Evolutionary conservation across 92 coral and sea anemone species (phyloP).

Genomic region (Heliopora coerulea): DNA sequence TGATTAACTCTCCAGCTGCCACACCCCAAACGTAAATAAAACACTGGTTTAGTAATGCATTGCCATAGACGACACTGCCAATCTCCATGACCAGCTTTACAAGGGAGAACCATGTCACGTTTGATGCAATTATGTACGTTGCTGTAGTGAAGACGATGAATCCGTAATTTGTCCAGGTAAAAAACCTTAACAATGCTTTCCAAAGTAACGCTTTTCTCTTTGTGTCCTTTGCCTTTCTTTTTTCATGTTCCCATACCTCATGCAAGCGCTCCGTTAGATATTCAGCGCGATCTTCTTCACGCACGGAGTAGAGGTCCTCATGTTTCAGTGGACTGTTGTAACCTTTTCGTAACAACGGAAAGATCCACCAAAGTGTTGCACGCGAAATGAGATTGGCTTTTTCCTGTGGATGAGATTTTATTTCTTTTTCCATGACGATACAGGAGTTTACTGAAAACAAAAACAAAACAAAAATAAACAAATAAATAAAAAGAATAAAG

Average conservation of each 20-base stretch:
- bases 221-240: not conserved
- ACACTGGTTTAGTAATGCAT: too few relatives aligned
- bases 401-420: conserved; percentile 32
- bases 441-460: too few relatives aligned
- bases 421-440: too few relatives aligned
- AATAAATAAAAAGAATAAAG: too few relatives aligned
- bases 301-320: conserved; percentile 18
- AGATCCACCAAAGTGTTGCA: conserved; percentile 23
- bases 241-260: not conserved
- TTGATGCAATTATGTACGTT: not conserved
- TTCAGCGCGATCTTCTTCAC: conserved; percentile 19
- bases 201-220: conserved; percentile 5
- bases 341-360: conserved; percentile 7
- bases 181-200: conserved; percentile 11
- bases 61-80: too few relatives aligned
- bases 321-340: not conserved
- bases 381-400: conserved; percentile 10
- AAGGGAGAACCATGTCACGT: not conserved
- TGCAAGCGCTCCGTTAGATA: conserved; percentile 13
- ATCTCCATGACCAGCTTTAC: not conserved
- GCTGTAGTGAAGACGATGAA: not conserved
- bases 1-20: not conserved
- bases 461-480: too few relatives aligned
- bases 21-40: not conserved
- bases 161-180: not conserved